phyloP scores from a whole-genome alignment of 2,888 invertebrate species.

The Perizoma affinitatum region DNA sequence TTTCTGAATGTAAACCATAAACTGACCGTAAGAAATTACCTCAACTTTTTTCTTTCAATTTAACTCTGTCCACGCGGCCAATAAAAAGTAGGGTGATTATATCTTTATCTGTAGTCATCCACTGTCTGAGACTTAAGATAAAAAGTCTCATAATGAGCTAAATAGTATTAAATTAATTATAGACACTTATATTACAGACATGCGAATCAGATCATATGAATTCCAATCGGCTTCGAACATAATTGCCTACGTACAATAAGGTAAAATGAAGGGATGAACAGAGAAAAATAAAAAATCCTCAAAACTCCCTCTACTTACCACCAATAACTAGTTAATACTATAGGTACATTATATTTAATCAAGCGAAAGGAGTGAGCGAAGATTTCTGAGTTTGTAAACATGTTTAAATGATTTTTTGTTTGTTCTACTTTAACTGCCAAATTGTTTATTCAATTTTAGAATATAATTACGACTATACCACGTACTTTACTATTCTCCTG shows the following conservation, averaged over 20 bases:
- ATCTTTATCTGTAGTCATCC: slow-evolving; percentile 24
- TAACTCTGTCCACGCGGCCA: slow-evolving; percentile 13
- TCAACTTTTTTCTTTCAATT: slow-evolving; percentile 27
- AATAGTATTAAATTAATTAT: slow-evolving; percentile 35
- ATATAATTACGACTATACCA: too few relatives aligned
- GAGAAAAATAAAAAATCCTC: too few relatives aligned
- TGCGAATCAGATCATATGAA: neutral
- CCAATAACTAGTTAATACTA: too few relatives aligned
- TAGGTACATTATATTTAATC: too few relatives aligned
- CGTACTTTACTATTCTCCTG: too few relatives aligned
- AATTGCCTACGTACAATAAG: neutral
- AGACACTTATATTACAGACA: slow-evolving; percentile 25
- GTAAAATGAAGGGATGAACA: neutral
- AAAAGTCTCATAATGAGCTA: slow-evolving; percentile 21
- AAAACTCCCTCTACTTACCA: too few relatives aligned
- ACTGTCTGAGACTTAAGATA: slow-evolving; percentile 16
- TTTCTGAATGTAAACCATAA: slow-evolving; percentile 20
- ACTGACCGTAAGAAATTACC: slow-evolving; percentile 21
- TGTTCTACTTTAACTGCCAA: too few relatives aligned
- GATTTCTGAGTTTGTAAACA: too few relatives aligned
- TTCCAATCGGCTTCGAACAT: too few relatives aligned
- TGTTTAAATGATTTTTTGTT: too few relatives aligned
- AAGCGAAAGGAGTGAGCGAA: too few relatives aligned
- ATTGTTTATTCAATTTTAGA: too few relatives aligned
- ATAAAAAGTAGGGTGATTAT: slow-evolving; percentile 21